Conservation (phyloP, 2,888 invertebrate genomes). For the Seladonia tumulorum region DNA sequence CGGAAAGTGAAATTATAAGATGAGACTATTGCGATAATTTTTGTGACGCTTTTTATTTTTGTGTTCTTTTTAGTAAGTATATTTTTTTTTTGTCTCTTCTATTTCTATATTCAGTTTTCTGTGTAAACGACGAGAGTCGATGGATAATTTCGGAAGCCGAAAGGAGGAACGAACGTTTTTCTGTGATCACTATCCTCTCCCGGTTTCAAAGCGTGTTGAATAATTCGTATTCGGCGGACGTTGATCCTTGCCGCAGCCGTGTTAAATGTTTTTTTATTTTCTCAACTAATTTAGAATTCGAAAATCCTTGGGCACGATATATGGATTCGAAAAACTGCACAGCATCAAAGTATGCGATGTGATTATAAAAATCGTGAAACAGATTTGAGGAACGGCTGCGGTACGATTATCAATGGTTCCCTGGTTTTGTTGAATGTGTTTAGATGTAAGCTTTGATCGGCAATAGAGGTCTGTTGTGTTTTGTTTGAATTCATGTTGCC, state of each 20-base stretch:
- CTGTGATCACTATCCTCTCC: conserved; percentile 69
- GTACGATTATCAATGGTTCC: conserved; percentile 73
- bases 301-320: background rate
- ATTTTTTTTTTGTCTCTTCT: conserved; percentile 1
- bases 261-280: conserved; percentile 3
- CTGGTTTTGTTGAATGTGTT: conserved; percentile 77
- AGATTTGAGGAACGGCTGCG: conserved; percentile 57
- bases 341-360: background rate
- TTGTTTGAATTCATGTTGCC: conserved; percentile 58
- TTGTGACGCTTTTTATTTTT: conserved; percentile 29
- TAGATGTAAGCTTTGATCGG: conserved; percentile 72
- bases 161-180: conserved; percentile 53
- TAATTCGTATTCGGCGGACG: conserved; percentile 64
- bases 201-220: conserved; percentile 69
- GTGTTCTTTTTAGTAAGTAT: conserved; percentile 13
- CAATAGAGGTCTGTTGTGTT: conserved; percentile 74
- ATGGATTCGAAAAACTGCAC: background rate
- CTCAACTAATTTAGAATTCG: background rate
- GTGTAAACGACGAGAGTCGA: background rate
- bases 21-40: conserved; percentile 23
- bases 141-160: conserved; percentile 5
- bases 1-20: conserved; percentile 39
- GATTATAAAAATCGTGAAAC: background rate
- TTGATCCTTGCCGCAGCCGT: conserved; percentile 74
- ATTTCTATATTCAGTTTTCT: conserved; percentile 3